phyloP scores from a whole-genome alignment of 2,888 invertebrate species.

The Nycteola revayana region DNA sequence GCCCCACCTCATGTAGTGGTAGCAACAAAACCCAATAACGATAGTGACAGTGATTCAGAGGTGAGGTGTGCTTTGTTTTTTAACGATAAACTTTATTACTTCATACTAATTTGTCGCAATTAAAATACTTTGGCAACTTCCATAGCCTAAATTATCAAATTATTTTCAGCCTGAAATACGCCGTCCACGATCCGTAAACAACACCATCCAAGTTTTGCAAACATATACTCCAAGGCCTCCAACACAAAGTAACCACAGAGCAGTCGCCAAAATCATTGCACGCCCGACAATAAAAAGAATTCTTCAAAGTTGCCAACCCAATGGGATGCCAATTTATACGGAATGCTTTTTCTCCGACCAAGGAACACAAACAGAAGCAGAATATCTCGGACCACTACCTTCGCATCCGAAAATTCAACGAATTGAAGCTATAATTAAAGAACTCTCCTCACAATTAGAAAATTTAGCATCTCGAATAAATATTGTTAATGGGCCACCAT shows the following conservation, averaged over 20 bases:
- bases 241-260: background rate
- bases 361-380: constrained; percentile 55
- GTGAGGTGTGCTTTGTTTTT: too few relatives aligned
- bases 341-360: constrained; percentile 41
- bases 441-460: constrained; percentile 42
- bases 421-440: constrained; percentile 39
- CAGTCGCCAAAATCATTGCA: too few relatives aligned
- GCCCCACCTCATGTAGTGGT: too few relatives aligned
- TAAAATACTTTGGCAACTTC: background rate
- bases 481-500: constrained; percentile 10
- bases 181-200: too few relatives aligned
- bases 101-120: background rate
- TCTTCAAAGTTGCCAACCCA: constrained; percentile 19
- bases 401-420: constrained; percentile 39
- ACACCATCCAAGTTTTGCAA: too few relatives aligned
- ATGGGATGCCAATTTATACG: constrained; percentile 44
- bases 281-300: background rate
- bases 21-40: too few relatives aligned
- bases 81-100: background rate
- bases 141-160: background rate
- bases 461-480: constrained; percentile 31
- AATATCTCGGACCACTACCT: constrained; percentile 15
- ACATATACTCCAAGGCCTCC: background rate
- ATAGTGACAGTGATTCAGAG: too few relatives aligned
- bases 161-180: background rate